These are phyloP conservation scores for Centropyge bicolor DNA, from an alignment of 2,797 vertebrate genomes.

Conservation along the genomic window DNA sequence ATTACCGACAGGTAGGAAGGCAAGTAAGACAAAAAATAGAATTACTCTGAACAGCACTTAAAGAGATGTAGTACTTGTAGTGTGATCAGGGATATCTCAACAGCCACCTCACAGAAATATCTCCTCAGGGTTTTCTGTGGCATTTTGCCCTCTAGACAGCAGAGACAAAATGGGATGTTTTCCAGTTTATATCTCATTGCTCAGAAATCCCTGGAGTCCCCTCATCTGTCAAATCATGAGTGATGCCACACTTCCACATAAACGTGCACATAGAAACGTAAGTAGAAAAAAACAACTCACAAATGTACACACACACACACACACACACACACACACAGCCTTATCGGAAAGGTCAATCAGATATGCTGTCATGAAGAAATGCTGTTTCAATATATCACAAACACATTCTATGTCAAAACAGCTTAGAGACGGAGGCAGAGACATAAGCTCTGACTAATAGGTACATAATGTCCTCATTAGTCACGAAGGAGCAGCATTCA, in stretches of 20 bases:
- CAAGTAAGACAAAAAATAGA: slow-evolving; percentile 9
- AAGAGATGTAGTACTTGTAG: not conserved
- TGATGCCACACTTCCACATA: slow-evolving; percentile 46
- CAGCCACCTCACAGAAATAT: slow-evolving; percentile 41
- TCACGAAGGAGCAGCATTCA: slow-evolving; percentile 48
- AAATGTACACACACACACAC: slow-evolving; percentile 22
- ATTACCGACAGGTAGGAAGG: not conserved
- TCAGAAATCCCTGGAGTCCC: slow-evolving; percentile 60
- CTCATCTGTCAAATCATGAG: slow-evolving; percentile 61
- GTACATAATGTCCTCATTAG: slow-evolving; percentile 66
- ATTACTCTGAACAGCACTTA: not conserved
- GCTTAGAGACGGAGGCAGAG: slow-evolving; percentile 49
- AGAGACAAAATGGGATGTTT: slow-evolving; percentile 59
- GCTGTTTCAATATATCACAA: slow-evolving; percentile 64
- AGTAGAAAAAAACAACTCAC: slow-evolving; percentile 11
- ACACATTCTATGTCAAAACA: slow-evolving; percentile 59
- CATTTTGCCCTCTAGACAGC: slow-evolving; percentile 53
- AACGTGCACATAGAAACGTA: slow-evolving; percentile 34
- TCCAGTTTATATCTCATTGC: slow-evolving; percentile 66
- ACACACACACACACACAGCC: slow-evolving; percentile 17
- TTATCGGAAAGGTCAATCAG: slow-evolving; percentile 76
- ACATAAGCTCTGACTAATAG: slow-evolving; percentile 64
- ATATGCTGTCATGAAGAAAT: slow-evolving; percentile 63
- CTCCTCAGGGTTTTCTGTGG: slow-evolving; percentile 45
- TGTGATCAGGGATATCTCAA: slow-evolving; percentile 24